These are phyloP conservation scores for Anguilla megastoma DNA, from an alignment of 2,797 vertebrate genomes.

Conservation along the genomic window DNA sequence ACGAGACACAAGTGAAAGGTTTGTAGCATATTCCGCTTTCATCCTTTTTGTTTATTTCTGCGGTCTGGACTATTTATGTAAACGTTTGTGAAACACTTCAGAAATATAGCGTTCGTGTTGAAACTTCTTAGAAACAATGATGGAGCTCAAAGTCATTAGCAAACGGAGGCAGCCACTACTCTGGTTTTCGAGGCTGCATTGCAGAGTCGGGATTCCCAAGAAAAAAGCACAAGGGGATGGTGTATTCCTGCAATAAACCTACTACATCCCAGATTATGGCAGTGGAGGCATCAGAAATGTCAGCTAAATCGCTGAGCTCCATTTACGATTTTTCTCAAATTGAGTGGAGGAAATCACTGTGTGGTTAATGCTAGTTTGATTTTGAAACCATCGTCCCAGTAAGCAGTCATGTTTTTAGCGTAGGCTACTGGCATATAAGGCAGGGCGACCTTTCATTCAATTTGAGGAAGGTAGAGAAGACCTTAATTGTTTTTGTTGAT, in stretches of 20 bases:
- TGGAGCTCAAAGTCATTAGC: not conserved
- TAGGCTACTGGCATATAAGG: not conserved
- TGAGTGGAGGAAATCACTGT: not conserved
- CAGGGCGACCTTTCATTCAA: not conserved
- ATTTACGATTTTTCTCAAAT: not conserved
- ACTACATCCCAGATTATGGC: not conserved
- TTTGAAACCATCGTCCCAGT: not conserved
- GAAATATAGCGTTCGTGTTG: not conserved
- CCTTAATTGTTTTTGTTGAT: no score
- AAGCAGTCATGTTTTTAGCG: not conserved
- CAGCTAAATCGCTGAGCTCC: no score
- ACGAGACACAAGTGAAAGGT: conserved; percentile 95
- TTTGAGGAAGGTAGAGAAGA: not conserved
- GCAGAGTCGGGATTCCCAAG: not conserved
- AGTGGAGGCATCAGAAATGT: not conserved
- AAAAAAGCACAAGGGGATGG: not conserved
- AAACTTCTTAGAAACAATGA: not conserved
- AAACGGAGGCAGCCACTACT: not conserved
- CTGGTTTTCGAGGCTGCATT: not conserved
- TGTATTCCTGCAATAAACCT: not conserved
- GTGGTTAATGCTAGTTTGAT: not conserved
- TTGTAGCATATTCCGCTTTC: conserved; percentile 48
- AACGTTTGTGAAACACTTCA: not conserved
- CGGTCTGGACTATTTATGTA: not conserved
- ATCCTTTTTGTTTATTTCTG: not conserved